Evolutionary conservation across 2,888 invertebrate species (phyloP).

Genomic region (Philereme vetulata): DNA sequence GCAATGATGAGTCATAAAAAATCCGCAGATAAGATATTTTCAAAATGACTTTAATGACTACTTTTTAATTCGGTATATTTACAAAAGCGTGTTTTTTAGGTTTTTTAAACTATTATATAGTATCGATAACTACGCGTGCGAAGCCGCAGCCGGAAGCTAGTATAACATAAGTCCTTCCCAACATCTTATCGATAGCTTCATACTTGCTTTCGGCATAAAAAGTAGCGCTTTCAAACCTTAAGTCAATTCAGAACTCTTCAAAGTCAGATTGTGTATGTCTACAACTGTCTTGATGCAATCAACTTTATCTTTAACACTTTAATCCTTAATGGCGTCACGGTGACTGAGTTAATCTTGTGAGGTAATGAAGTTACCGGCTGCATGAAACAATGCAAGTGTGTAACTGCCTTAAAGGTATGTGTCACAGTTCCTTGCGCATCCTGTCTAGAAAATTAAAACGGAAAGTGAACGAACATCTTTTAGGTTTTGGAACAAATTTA

Average conservation of each 20-base stretch:
- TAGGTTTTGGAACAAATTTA: not conserved
- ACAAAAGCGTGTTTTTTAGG: too few species aligned
- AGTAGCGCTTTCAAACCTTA: not conserved
- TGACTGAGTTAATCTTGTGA: conserved; percentile 30
- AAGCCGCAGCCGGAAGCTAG: too few species aligned
- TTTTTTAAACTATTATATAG: too few species aligned
- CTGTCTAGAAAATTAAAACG: conserved; percentile 14
- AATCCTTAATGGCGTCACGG: conserved; percentile 34
- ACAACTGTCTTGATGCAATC: conserved; percentile 24
- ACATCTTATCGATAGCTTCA: not conserved
- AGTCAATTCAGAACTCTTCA: not conserved
- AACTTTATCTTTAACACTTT: conserved; percentile 30
- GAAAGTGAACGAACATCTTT: conserved; percentile 4
- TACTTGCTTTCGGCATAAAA: not conserved
- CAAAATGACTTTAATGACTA: too few species aligned
- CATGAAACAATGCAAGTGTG: conserved; percentile 30
- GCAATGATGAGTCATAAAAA: too few species aligned
- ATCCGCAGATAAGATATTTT: too few species aligned
- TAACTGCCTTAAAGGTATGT: conserved; percentile 20
- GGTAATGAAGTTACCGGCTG: conserved; percentile 33
- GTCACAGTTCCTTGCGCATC: conserved; percentile 22
- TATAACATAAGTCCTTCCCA: too few species aligned
- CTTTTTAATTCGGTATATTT: too few species aligned
- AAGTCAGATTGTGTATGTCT: not conserved
- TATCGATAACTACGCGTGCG: too few species aligned